Base-by-base conservation (phyloP, 2,888 invertebrate genomes). In the Leucozona laternaria region DNA sequence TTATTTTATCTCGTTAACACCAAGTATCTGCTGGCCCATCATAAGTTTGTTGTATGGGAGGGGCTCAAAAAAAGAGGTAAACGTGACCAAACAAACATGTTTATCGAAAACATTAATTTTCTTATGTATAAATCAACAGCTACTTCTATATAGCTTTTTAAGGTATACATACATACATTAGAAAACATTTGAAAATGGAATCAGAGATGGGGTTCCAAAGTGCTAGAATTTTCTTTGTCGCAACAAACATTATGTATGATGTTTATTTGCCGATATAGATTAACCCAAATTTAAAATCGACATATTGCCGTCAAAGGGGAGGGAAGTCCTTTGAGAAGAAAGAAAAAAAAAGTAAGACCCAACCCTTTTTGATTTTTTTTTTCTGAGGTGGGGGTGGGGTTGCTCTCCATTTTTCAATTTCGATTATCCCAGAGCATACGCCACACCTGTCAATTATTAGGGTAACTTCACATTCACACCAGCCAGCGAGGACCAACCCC, bases 391-490 rank as follows among this genome's bases (percentile, higher is more conserved):
- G 17, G 22, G 68, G 13, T 53, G 31, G 77, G 55, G 78, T 22
- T 64, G 53, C 68, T 78, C 66, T 75, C 82, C 82, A 82, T 72
- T 86, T 86, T 86, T 82, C 86, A 79, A 84, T 84, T 84, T 84
- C 84, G 82, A 86, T 86, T 86, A 86, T 82, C 82, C 82, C 45
- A 81, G 78, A 81, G 78, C 82, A 79, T 82, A 81, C 78, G 82
- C 78, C 86, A 86, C 86, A 86, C 82, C 86, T 86, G 86, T 86
- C 82, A 86, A 82, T 81, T 86, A 86, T 86, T 86, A 78, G 62
- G 60, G 37, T 82, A 86, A 53, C 68, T 78, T 77, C n/a, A n/a
- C n/a, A n/a, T n/a, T 31, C 68, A 68, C 75, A 82, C 78, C 78
- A 66, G n/a, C 66, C 31, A 60, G n/a, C 60, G 40, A 60, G 37